Base-by-base conservation (phyloP, 1,140 invertebrate genomes). In the Cydia strobilella region DNA sequence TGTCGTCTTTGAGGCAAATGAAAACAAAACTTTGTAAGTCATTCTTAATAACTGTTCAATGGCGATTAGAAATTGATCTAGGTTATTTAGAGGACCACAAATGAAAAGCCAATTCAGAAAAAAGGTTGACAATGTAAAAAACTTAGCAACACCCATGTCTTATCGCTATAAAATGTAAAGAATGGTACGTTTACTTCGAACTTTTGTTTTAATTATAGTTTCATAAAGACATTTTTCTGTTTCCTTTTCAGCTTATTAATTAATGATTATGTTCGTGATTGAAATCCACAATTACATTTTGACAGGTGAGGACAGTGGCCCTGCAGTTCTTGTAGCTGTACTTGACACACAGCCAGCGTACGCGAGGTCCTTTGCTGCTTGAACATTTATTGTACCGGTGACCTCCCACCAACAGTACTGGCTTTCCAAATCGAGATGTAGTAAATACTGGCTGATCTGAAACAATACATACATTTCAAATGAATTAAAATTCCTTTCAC, bases 311-410 rank as follows among this genome's bases (percentile, higher is more conserved):
- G 18, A 23, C 35, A 6, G 10, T 1, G 6, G 69, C 69, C 63
- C n/a, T 65, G 20, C 69, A 35, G 31, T 72, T n/a, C 4, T 6
- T 18, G 31, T 9, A 13, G 3, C 42, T 45, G 7, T 45, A 13
- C 42, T 35, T 42, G 15, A 35, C 31, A 18, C 69, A 72, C 18
- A 15, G 6, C 69, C 69, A 72, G 2, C 35, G 15, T 13, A 20
- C 25, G 13, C 35, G 31, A 3, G n/a, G 69, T 20, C 69, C 39
- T 13, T 42, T 45, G n/a, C n/a, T 13, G 15, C 9, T 6, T 2
- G n/a, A 20, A 4, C 15, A 20, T 48, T 10, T n/a, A 25, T 73
- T 73, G 45, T 27, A 73, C 9, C 72, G 72, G 45, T 54, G n/a
- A 20, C 45, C n/a, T 3, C 72, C 72, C 20, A 73, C 12, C 23